phyloP scores from a whole-genome alignment of 2,113 vertebrate species.

The Holacanthus passer region DNA sequence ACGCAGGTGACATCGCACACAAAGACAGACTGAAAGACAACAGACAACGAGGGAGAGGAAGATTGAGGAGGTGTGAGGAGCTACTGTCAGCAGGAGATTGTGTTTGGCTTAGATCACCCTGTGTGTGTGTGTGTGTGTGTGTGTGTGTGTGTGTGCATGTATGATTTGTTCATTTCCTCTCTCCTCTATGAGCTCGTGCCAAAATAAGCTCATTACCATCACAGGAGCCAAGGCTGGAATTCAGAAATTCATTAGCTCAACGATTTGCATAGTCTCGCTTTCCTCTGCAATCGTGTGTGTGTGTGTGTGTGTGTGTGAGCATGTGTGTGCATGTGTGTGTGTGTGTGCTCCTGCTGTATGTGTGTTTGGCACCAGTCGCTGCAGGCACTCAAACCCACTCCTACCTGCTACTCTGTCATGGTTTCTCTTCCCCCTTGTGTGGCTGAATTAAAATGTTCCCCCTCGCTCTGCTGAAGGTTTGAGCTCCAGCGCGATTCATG shows the following conservation, averaged over 20 bases:
- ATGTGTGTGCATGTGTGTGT: conserved; percentile 19
- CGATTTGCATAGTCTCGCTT: conserved; percentile 66
- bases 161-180: conserved; percentile 55
- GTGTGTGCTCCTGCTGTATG: conserved; percentile 13
- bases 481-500: conserved; percentile 66
- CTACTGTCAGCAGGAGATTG: conserved; percentile 68
- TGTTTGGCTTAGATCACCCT: conserved; percentile 50
- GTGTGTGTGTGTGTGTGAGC: conserved; percentile 39
- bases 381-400: conserved; percentile 67
- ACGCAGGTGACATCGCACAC: conserved; percentile 41
- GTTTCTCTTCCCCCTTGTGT: conserved; percentile 62
- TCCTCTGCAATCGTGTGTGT: conserved; percentile 42
- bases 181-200: conserved; percentile 72
- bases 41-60: conserved; percentile 33
- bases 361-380: conserved; percentile 51
- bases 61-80: conserved; percentile 65
- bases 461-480: conserved; percentile 64
- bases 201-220: conserved; percentile 82
- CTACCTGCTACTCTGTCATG: conserved; percentile 71
- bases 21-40: conserved; percentile 22
- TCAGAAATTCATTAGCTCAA: conserved; percentile 78
- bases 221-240: conserved; percentile 73
- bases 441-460: conserved; percentile 70
- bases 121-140: conserved; percentile 9
- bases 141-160: conserved; percentile 20